phyloP scores from a whole-genome alignment of 2,113 vertebrate species.

The Anolis carolinensis region DNA sequence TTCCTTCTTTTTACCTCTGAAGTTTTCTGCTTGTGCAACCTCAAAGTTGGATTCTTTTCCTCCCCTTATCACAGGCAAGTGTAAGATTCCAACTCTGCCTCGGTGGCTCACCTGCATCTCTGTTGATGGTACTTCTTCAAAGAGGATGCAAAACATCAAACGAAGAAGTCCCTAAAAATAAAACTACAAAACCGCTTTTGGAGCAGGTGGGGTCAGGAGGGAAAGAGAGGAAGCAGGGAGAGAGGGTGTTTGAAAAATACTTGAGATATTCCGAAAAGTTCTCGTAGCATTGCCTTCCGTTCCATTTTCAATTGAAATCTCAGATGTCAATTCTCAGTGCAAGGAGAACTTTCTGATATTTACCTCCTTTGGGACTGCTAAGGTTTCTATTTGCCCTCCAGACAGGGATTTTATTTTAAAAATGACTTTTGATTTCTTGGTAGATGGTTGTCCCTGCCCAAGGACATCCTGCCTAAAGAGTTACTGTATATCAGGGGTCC shows the following conservation, averaged over 20 bases:
- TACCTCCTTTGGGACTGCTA: not conserved
- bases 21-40: not conserved
- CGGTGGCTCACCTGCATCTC: not conserved
- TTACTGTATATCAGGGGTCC: no score
- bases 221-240: no score
- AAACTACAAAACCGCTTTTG: not conserved
- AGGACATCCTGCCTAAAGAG: not conserved
- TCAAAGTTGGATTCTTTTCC: not conserved
- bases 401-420: conserved; percentile 3
- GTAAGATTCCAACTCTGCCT: no score
- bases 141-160: not conserved
- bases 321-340: not conserved
- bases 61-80: not conserved
- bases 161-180: conserved; percentile 30
- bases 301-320: conserved; percentile 5
- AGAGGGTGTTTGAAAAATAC: not conserved
- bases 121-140: not conserved
- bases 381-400: not conserved
- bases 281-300: not conserved
- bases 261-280: conserved; percentile 10
- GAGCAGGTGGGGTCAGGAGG: not conserved
- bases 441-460: not conserved
- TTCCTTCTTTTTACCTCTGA: not conserved
- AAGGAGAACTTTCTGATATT: not conserved
- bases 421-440: not conserved